Conservation (phyloP, 1,140 invertebrate genomes). For the Drosophila willistoni region DNA sequence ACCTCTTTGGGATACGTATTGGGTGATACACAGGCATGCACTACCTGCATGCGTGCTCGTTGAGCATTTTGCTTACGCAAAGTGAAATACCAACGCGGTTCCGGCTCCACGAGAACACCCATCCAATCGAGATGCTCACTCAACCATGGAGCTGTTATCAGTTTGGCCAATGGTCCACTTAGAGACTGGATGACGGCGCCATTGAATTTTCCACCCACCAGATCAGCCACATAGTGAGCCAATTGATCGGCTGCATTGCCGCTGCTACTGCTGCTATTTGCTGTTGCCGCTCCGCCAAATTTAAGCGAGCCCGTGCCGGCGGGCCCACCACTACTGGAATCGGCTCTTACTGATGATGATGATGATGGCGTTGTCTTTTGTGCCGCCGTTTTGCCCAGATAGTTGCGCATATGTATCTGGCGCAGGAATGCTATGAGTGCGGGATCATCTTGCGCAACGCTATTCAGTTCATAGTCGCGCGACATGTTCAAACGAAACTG, state of each 20-base stretch:
- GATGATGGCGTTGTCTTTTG: constrained; percentile 29
- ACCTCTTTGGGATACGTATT: constrained; percentile 90
- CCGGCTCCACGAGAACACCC: constrained; percentile 90
- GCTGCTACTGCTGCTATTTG: constrained; percentile 58
- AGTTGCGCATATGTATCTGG: constrained; percentile 85
- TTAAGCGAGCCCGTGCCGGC: constrained; percentile 35
- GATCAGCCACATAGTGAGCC: constrained; percentile 83
- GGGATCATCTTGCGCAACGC: constrained; percentile 89
- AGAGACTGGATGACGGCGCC: constrained; percentile 85
- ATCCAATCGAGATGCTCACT: constrained; percentile 89
- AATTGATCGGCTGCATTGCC: constrained; percentile 77
- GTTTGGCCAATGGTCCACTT: constrained; percentile 83
- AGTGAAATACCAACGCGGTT: constrained; percentile 88
- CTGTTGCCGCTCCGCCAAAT: constrained; percentile 67
- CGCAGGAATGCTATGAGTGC: constrained; percentile 89
- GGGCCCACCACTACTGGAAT: constrained; percentile 26
- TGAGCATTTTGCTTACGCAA: constrained; percentile 85
- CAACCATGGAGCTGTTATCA: constrained; percentile 85
- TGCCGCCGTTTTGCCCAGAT: constrained; percentile 57
- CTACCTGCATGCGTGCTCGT: constrained; percentile 85
- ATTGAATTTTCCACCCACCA: constrained; percentile 84
- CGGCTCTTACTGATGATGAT: not conserved
- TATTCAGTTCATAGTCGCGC: constrained; percentile 88
- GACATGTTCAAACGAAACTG: constrained; percentile 89
- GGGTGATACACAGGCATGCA: constrained; percentile 90